Evolutionary conservation across 2,797 vertebrate genomes (phyloP), one percentile per base, ranked within the genome.

Genomic region (Odontamblyopus rebecca): DNA sequence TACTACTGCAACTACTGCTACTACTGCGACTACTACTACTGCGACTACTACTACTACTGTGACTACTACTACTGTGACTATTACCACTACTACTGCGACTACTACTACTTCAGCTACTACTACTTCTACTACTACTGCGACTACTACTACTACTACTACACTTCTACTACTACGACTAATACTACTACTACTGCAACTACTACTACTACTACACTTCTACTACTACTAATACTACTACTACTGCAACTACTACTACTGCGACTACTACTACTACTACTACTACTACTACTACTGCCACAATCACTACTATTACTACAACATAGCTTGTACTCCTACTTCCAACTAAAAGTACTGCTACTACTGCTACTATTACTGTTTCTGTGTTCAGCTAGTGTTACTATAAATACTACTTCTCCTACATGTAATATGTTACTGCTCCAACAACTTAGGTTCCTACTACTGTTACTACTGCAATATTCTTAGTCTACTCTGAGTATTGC

Each of bases 1-100:
- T 16, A 2, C 44, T 12, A 63, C 67, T 6, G 64, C 69, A 48
- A 26, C 66, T 68, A n/a, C n/a, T n/a, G n/a, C n/a, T n/a, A 30
- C n/a, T 23, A 32, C 62, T 23, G 61, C 19, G 29, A n/a, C 61
- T 57, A 56, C 70, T 3, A 30, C n/a, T 23, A 32, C 62, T 23
- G 61, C 19, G 29, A n/a, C 61, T 57, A 56, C 70, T 3, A 63
- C 19, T 19, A 6, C 50, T 44, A 67, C 61, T 41, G 23, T 56
- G 16, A 66, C 35, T 0, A 67, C 57, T 53, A 75, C 63, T 16
- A 2, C 67, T 27, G 5, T 51, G 1, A n/a, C 64, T 5, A n/a
- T n/a, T n/a, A n/a, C n/a, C n/a, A 23, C 7, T 35, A 3, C 59
- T 18, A 26, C 29, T 13, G 62, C 61, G 19, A 62, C 61, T 32